phyloP scores from a whole-genome alignment of 2,113 vertebrate species.

The Protomyctophum bolini region DNA sequence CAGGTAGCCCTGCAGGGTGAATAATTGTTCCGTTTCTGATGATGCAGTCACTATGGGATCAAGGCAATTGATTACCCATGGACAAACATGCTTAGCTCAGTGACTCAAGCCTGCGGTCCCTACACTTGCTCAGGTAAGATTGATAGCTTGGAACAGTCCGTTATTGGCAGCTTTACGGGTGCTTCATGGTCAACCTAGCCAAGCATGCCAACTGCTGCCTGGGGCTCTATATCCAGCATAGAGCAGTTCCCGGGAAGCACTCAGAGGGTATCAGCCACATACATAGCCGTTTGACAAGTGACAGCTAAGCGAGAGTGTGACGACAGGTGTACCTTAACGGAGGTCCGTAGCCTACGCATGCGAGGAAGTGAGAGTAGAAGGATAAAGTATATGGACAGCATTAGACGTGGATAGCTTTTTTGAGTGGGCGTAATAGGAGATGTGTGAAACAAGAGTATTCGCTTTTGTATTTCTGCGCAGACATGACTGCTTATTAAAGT shows the following conservation, averaged over 20 bases:
- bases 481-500: too few species aligned
- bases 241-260: conserved; percentile 53
- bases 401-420: conserved; percentile 6
- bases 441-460: neutral
- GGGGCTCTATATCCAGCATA: conserved; percentile 43
- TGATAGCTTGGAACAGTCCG: conserved; percentile 9
- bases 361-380: conserved; percentile 60
- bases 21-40: too few species aligned
- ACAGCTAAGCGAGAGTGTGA: conserved; percentile 7
- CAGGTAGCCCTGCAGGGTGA: too few species aligned
- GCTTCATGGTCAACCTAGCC: conserved; percentile 2
- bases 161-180: conserved; percentile 17
- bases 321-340: conserved; percentile 70
- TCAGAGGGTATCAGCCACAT: conserved; percentile 45
- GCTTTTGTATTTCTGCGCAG: too few species aligned
- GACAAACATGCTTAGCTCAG: neutral
- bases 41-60: neutral
- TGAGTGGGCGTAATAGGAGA: conserved; percentile 48
- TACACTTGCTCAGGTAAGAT: neutral
- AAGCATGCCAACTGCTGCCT: conserved; percentile 20
- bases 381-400: conserved; percentile 39
- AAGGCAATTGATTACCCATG: neutral
- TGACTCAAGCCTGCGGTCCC: neutral
- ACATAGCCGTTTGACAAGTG: conserved; percentile 42
- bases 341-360: conserved; percentile 16